Conservation (phyloP, 2,113 vertebrate species). For the Thalassarche chlororhynchos region DNA sequence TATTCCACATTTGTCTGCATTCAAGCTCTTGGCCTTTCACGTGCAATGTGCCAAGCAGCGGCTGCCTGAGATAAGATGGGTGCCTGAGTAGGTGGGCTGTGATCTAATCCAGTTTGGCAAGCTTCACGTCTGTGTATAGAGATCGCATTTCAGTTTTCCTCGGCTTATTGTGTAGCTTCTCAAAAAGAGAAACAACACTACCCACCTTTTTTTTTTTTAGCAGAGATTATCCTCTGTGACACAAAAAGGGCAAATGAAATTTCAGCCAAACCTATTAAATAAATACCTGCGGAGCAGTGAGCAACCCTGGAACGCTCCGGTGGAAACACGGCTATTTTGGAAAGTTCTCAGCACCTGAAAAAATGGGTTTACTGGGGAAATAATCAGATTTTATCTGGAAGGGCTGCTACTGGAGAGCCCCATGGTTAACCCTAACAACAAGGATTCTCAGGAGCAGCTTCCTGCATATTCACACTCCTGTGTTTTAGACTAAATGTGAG, state of each 20-base stretch:
- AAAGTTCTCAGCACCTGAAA: neutral
- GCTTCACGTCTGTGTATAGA: neutral
- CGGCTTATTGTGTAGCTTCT: conserved; percentile 7
- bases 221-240: neutral
- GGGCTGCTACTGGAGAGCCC: neutral
- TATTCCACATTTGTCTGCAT: neutral
- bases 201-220: neutral
- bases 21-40: neutral
- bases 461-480: neutral
- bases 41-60: neutral
- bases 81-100: conserved; percentile 29
- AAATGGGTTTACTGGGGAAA: neutral
- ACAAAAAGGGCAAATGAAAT: conserved; percentile 28
- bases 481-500: neutral
- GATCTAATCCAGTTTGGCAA: conserved; percentile 17
- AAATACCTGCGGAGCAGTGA: neutral
- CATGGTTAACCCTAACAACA: neutral
- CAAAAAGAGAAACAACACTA: neutral
- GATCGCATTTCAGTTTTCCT: neutral
- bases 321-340: neutral
- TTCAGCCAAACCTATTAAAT: conserved; percentile 15
- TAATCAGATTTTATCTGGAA: neutral
- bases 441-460: neutral
- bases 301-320: rapidly evolving
- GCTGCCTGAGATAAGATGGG: neutral